Percentiles rank a stretch among this genome's conserved stretches.
phyloP scores from a whole-genome alignment of 2,113 vertebrate genomes.

The Panthera tigris region DNA sequence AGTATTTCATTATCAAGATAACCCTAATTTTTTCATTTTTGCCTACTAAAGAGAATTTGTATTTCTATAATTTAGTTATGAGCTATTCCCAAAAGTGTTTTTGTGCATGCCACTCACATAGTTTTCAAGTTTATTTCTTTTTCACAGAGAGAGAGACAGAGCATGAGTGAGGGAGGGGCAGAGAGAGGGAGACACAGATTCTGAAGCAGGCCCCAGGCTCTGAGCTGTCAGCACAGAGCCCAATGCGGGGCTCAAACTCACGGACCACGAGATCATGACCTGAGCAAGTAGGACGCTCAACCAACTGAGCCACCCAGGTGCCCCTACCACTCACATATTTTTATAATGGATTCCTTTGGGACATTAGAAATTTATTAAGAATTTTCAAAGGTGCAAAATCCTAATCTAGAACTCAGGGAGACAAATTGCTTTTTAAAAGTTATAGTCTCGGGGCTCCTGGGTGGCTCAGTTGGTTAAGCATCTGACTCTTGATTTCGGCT shows the following conservation, averaged over 20 bases:
- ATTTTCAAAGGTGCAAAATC: not conserved
- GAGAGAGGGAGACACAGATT: too few relatives aligned
- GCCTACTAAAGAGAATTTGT: not conserved
- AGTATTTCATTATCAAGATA: not conserved
- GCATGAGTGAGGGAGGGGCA: too few relatives aligned
- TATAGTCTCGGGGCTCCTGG: not conserved
- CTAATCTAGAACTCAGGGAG: not conserved
- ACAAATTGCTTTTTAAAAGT: not conserved
- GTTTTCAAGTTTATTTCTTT: not conserved
- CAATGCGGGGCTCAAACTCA: too few relatives aligned
- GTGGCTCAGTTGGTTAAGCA: not conserved
- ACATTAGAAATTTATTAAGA: slow-evolving; percentile 21
- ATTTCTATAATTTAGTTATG: not conserved
- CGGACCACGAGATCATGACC: too few relatives aligned
- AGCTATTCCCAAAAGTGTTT: not conserved
- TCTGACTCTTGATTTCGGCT: not conserved
- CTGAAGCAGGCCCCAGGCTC: too few relatives aligned
- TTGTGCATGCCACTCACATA: not conserved
- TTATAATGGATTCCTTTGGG: not conserved
- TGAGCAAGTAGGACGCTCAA: too few relatives aligned
- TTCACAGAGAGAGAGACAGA: too few relatives aligned
- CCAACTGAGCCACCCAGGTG: too few relatives aligned
- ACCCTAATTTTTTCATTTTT: not conserved
- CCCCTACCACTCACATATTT: not conserved
- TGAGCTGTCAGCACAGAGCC: too few relatives aligned